Conservation (phyloP, 2,113 vertebrate genomes). For the Microcebus griseorufus region DNA sequence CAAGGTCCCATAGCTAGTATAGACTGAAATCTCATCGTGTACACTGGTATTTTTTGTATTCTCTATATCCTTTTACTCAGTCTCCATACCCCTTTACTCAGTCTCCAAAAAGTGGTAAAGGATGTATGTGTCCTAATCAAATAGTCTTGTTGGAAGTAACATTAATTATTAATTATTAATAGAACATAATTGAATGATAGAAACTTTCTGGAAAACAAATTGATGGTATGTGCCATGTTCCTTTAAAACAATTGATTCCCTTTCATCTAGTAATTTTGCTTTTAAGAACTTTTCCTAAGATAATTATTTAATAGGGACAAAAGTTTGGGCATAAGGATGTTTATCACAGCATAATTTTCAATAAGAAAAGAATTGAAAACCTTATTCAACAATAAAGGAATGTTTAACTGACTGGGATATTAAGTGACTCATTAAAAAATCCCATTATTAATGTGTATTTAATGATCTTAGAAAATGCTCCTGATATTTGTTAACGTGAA, state of each 20-base stretch:
- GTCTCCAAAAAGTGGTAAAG: neutral
- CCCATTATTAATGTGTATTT: neutral
- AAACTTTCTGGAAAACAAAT: neutral
- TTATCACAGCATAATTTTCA: slow-evolving; percentile 17
- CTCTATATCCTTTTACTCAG: neutral
- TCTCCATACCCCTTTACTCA: neutral
- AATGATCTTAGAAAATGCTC: neutral
- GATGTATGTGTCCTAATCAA: neutral
- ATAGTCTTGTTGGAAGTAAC: neutral
- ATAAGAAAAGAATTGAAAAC: neutral
- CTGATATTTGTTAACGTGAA: slow-evolving; percentile 21
- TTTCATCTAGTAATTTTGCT: neutral
- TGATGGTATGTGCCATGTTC: neutral
- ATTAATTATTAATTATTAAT: neutral
- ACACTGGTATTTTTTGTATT: neutral
- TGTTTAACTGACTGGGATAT: neutral
- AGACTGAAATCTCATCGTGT: neutral
- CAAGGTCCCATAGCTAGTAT: neutral
- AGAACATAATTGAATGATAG: neutral
- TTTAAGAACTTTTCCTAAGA: slow-evolving; percentile 18
- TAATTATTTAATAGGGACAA: neutral
- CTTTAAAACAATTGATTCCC: slow-evolving; percentile 1
- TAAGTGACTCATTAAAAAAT: neutral
- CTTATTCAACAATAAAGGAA: neutral
- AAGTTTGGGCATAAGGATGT: neutral